A percentile compares a stretch with the other conserved stretches of the same genome.
Evolutionary conservation across 2,797 vertebrate species (phyloP).

Genomic region (Chelmon rostratus): DNA sequence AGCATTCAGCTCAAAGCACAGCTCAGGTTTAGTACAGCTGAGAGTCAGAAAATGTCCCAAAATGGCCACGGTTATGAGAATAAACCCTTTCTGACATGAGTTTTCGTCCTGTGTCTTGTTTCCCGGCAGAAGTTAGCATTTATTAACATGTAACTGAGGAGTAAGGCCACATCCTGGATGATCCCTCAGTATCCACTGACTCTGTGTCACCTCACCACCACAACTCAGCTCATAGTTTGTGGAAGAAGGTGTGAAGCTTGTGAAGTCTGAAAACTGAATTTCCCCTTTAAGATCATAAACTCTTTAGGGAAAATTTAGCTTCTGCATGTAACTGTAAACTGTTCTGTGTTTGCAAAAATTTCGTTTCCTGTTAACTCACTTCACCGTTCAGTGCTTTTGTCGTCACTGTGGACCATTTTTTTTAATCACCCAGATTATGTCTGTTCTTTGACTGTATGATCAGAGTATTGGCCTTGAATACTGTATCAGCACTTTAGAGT

Average conservation of each 20-base stretch:
- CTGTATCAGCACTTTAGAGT: conserved; percentile 12
- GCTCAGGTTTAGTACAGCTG: background rate
- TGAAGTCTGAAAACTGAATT: background rate
- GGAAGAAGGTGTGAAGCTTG: too few species aligned
- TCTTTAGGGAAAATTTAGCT: too few species aligned
- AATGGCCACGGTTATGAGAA: background rate
- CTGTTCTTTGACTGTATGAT: background rate
- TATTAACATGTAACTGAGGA: background rate
- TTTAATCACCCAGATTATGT: too few species aligned
- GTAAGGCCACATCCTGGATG: too few species aligned
- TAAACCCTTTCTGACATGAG: background rate
- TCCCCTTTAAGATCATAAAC: background rate
- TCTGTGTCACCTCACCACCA: too few species aligned
- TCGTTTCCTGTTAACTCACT: too few species aligned
- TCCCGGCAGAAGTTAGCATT: background rate
- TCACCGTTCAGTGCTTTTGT: background rate
- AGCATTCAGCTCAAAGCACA: background rate
- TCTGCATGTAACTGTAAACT: background rate
- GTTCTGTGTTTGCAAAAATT: background rate
- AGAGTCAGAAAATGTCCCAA: background rate
- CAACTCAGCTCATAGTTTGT: too few species aligned
- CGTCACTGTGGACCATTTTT: background rate
- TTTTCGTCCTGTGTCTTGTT: background rate
- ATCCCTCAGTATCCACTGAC: background rate
- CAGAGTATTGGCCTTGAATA: background rate